Evolutionary conservation across 2,888 invertebrate genomes (phyloP).

Genomic region (Hemistola chrysoprasaria): DNA sequence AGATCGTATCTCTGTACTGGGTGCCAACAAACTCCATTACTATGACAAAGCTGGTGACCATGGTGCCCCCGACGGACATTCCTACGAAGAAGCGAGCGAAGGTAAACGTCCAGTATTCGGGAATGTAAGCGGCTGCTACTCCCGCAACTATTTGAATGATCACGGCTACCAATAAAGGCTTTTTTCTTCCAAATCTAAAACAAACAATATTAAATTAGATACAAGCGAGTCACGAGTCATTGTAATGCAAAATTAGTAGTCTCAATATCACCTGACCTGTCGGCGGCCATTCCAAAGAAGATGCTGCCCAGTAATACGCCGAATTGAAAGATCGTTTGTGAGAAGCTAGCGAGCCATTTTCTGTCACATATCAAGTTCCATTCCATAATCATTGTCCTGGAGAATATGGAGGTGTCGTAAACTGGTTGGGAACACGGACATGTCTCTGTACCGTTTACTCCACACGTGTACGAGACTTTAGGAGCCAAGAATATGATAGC

Average conservation of each 20-base stretch:
- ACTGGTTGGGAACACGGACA: conserved; percentile 83
- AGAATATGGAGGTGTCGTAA: conserved; percentile 85
- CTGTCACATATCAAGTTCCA: conserved; percentile 89
- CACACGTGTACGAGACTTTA: conserved; percentile 41
- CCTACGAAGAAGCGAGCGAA: conserved; percentile 86
- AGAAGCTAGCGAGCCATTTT: conserved; percentile 84
- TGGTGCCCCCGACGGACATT: conserved; percentile 90
- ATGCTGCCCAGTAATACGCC: conserved; percentile 89
- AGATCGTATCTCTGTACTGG: conserved; percentile 77
- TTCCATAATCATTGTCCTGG: conserved; percentile 87
- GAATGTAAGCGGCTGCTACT: conserved; percentile 84
- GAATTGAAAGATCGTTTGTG: conserved; percentile 89
- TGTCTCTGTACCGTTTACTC: conserved; percentile 38
- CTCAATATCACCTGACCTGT: conserved; percentile 86
- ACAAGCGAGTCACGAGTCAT: too few species aligned
- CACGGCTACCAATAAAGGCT: conserved; percentile 87
- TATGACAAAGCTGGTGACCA: conserved; percentile 84
- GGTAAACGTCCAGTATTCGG: conserved; percentile 84
- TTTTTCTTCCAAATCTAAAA: conserved; percentile 88
- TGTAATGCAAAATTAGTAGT: background rate
- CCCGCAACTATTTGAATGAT: conserved; percentile 87
- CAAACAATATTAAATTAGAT: conserved; percentile 33
- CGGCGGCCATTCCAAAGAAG: conserved; percentile 87
- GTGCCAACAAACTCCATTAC: conserved; percentile 86
- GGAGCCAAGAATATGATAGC: conserved; percentile 60